Conservation (phyloP, 2,113 vertebrate genomes). For the Heptranchias perlo region DNA sequence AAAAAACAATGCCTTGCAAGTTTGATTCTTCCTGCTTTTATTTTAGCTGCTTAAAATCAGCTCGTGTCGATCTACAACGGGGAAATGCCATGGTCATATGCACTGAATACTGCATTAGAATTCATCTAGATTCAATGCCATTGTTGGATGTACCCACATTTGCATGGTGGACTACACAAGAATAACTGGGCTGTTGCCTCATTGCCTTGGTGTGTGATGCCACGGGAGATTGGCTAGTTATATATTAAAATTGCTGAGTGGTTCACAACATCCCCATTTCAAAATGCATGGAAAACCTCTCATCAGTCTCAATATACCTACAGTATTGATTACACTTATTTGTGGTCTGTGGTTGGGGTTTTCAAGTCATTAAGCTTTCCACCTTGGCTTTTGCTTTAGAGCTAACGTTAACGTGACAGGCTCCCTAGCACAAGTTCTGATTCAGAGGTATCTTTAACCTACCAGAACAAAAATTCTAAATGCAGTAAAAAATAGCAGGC, state of each 20-base stretch:
- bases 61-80: background rate
- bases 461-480: background rate
- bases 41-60: background rate
- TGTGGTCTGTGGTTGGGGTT: background rate
- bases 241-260: background rate
- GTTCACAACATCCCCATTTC: background rate
- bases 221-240: background rate
- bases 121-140: background rate
- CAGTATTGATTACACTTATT: background rate
- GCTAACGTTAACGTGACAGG: background rate
- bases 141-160: background rate
- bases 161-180: background rate
- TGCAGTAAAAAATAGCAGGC: background rate
- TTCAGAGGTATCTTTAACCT: background rate
- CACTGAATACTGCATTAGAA: background rate
- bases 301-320: too few relatives aligned
- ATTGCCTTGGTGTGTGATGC: background rate
- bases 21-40: slow-evolving; percentile 17
- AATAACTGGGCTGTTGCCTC: background rate
- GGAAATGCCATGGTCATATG: background rate
- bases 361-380: background rate
- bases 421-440: background rate
- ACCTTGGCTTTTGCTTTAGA: background rate
- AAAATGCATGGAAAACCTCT: background rate
- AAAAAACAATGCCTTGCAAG: background rate